Conservation (phyloP, 2,888 invertebrate species). For the Erebia aethiops region DNA sequence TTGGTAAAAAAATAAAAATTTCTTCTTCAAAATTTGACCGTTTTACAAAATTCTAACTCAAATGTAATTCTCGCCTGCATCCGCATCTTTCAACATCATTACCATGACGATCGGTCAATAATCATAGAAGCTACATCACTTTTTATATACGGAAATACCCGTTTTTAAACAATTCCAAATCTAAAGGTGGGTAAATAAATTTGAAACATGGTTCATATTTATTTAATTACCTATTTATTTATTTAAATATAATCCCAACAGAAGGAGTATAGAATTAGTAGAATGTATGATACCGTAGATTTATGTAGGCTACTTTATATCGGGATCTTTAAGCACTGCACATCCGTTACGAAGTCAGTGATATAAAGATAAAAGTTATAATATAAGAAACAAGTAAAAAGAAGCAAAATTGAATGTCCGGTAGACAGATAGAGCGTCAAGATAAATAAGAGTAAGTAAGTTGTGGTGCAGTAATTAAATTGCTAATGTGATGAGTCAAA, state of each 20-base stretch:
- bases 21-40: too few relatives aligned
- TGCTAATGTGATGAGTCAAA: constrained; percentile 49
- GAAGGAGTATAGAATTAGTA: neutral
- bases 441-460: constrained; percentile 13
- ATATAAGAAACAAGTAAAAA: neutral
- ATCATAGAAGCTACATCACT: too few relatives aligned
- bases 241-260: neutral
- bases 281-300: neutral
- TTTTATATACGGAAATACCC: too few relatives aligned
- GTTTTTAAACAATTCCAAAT: too few relatives aligned
- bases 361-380: constrained; percentile 10
- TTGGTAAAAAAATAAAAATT: too few relatives aligned
- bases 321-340: neutral
- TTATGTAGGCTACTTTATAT: constrained; percentile 3
- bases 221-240: too few relatives aligned
- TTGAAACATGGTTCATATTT: too few relatives aligned
- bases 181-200: too few relatives aligned
- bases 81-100: too few relatives aligned
- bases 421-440: constrained; percentile 6
- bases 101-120: too few relatives aligned
- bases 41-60: too few relatives aligned
- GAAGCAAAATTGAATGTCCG: constrained; percentile 16
- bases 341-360: constrained; percentile 15
- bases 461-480: constrained; percentile 44
- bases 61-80: too few relatives aligned